Evolutionary conservation across 1,140 invertebrate genomes (phyloP), one percentile per base, ranked within the genome.

Genomic region (Acyrthosiphon pisum): DNA sequence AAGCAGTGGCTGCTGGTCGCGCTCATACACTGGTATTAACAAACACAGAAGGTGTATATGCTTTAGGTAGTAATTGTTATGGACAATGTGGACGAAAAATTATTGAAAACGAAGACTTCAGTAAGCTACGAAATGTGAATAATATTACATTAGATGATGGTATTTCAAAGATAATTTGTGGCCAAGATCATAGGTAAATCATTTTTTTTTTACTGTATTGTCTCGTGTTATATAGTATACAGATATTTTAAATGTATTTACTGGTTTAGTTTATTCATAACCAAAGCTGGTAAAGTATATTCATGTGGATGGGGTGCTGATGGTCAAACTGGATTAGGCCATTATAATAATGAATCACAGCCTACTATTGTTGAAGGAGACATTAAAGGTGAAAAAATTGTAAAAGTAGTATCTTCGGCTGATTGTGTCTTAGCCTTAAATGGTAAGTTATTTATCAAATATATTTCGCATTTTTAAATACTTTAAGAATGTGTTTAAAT

Each of bases 291-390:
- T 44, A 95, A 97, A 94, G 97, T 99, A 7, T 99, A 97, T 94
- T 96, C 97, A 26, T 99, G 98, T 96, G 99, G 99, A 3, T 98
- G 98, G 97, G 97, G 98, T 44, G 97, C 98, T 6, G 99, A 99
- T 96, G 99, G 99, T 7, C 99, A 99, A 96, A 98, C 98, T 2
- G 99, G 98, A 84, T 95, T 97, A 22, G 98, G 97, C 2, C 96
- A 96, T 94, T 98, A 96, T 95, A 95, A 96, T 26, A 95, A 94
- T 35, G 76, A 94, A 60, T 90, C 83, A 37, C 95, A 96, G 81
- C 97, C 97, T 14, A 95, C 95, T 8, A 94, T 95, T 93, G 96
- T 98, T 1, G 96, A 95, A 94, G 99, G 99, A 22, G 98, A 99
- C 94, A 96, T 99, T 56, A 96, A 97, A 94, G 96, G 96, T 87